A percentile compares a stretch with the other conserved stretches of the same genome.
Evolutionary conservation across 2,113 vertebrate species (phyloP).

Genomic region (Lagenorhynchus albirostris): DNA sequence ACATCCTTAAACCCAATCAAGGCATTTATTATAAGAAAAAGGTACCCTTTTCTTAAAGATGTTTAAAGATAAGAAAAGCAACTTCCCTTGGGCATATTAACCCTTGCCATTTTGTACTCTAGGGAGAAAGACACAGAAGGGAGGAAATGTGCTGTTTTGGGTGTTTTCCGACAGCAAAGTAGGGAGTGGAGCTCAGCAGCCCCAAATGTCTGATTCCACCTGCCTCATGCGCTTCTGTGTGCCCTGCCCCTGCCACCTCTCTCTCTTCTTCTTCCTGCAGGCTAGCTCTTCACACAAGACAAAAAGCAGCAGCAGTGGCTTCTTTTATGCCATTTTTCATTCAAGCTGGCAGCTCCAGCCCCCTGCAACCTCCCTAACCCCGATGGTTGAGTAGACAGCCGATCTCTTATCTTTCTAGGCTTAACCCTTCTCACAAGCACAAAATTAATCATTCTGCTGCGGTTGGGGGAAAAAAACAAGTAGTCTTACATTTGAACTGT

Average conservation of each 20-base stretch:
- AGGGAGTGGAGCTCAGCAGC: rapidly evolving
- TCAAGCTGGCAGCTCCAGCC: not conserved
- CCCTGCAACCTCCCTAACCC: rapidly evolving
- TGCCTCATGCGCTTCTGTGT: rapidly evolving
- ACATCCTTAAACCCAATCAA: not conserved
- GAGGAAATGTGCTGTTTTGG: rapidly evolving
- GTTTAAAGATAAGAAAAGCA: not conserved
- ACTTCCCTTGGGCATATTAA: not conserved
- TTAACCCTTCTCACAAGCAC: not conserved
- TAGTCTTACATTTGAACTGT: rapidly evolving
- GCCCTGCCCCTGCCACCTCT: rapidly evolving
- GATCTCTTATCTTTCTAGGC: not conserved
- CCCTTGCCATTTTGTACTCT: not conserved
- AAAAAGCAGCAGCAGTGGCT: not conserved
- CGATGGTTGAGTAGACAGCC: rapidly evolving
- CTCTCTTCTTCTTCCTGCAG: no score
- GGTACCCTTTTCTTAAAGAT: not conserved
- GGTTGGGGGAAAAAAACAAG: rapidly evolving
- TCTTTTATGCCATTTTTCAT: rapidly evolving
- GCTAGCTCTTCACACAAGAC: not conserved
- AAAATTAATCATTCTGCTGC: rapidly evolving
- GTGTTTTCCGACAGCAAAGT: not conserved
- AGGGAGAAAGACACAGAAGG: not conserved
- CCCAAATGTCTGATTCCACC: rapidly evolving
- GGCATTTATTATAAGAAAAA: not conserved